phyloP scores from a whole-genome alignment of 1,140 invertebrate species.

The Plectrocnemia conspersa region DNA sequence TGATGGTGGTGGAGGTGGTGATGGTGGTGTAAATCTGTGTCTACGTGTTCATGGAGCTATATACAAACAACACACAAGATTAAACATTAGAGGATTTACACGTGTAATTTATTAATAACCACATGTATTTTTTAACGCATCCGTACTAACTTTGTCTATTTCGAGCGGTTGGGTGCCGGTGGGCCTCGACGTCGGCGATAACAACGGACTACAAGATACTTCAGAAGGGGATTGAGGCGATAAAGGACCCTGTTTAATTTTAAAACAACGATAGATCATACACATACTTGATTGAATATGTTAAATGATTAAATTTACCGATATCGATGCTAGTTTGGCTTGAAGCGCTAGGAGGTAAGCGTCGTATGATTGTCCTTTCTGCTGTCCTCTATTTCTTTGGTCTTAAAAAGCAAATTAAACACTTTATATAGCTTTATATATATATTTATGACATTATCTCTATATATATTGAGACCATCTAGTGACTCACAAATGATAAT shows the following conservation, averaged over 20 bases:
- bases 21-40: constrained; percentile 11
- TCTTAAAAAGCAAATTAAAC: constrained; percentile 16
- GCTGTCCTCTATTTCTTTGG: constrained; percentile 50
- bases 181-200: constrained; percentile 44
- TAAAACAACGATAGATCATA: background rate
- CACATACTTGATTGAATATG: background rate
- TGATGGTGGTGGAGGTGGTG: constrained; percentile 19
- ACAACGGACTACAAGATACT: constrained; percentile 44
- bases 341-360: constrained; percentile 56
- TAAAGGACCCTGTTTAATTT: constrained; percentile 40
- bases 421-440: background rate
- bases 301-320: constrained; percentile 42
- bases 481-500: too few species aligned
- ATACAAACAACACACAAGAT: too few species aligned
- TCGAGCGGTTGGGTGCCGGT: constrained; percentile 33
- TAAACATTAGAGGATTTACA: too few species aligned
- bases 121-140: too few species aligned
- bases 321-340: constrained; percentile 55
- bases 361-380: constrained; percentile 52
- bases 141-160: constrained; percentile 23
- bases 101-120: background rate
- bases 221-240: constrained; percentile 49
- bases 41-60: constrained; percentile 26
- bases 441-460: background rate
- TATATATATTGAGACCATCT: too few species aligned